Evolutionary conservation across 30 jellyfish, hydroid and myxozoan species (phyloP), one percentile per base, ranked within the genome.

Genomic region (Hydra vulgaris): DNA sequence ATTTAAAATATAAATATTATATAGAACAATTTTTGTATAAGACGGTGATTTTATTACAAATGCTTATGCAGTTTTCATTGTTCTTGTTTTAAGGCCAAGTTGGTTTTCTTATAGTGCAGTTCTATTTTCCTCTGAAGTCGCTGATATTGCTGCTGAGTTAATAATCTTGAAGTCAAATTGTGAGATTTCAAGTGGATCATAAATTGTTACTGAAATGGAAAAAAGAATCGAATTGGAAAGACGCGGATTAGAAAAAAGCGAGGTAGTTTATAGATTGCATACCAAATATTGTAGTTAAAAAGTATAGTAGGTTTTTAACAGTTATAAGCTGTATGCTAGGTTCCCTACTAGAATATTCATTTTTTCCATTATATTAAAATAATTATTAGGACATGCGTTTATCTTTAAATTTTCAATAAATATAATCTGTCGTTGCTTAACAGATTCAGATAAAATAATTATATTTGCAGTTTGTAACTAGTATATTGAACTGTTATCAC

Each of bases 141-240:
- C 61, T 40, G 61, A 40, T 3, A 12, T 40, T 12, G 61, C 61
- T 40, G 12, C 12, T 40, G 61, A 40, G 61, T 40, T 3, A 3
- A 40, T 40, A 40, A 40, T 5, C 12, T 40, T 5, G 5, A 3
- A 40, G 12, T 40, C 61, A 5, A 40, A 40, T 40, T 40, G 61
- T 12, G 61, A 3, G 61, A 12, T 73, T 18, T 21, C 16, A 26
- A 1, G 53, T 8, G 66, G 12, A 21, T 8, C 66, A 21, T 73
- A 21, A 18, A 21, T 21, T 12, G 40, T 70, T 25, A 16, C 23
- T 88, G 52, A 78, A 52, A 89, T 89, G 97, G 97, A 89, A 87
- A 90, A 89, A 78, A 76, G 97, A 84, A 89, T 89, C 25, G 94
- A 89, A 68, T 89, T 89, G 1, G 97, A 89, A 74, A 61, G 89